phyloP scores from a whole-genome alignment of 2,888 invertebrate genomes.

The Julus scandinavius region DNA sequence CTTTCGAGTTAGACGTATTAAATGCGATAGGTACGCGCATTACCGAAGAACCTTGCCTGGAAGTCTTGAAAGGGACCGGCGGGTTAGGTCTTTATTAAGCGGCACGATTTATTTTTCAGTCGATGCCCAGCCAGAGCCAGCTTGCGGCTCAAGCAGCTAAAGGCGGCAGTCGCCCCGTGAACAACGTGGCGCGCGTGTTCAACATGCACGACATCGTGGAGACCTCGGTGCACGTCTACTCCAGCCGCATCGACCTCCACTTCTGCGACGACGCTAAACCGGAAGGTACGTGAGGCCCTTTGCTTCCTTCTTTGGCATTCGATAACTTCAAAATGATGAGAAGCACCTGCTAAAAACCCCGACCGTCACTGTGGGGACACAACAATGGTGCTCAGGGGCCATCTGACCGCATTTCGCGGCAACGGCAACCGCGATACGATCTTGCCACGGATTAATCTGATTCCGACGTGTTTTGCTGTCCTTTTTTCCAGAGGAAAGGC shows the following conservation, averaged over 20 bases:
- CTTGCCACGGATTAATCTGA: too few relatives aligned
- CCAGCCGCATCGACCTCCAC: slow-evolving; percentile 93
- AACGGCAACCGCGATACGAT: too few relatives aligned
- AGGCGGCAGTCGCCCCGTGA: neutral
- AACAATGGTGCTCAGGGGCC: slow-evolving; percentile 55
- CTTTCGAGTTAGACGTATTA: too few relatives aligned
- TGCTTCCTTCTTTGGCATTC: neutral
- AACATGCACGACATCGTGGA: slow-evolving; percentile 92
- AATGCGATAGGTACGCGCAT: too few relatives aligned
- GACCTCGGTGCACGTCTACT: slow-evolving; percentile 96
- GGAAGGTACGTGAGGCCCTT: slow-evolving; percentile 63
- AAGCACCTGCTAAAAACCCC: slow-evolving; percentile 61
- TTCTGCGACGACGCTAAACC: slow-evolving; percentile 87
- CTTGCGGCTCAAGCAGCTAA: slow-evolving; percentile 47
- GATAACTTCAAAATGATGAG: slow-evolving; percentile 48
- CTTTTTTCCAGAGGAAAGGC: slow-evolving; percentile 76
- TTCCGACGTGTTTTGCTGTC: too few relatives aligned
- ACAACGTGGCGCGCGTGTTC: slow-evolving; percentile 73
- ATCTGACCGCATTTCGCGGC: slow-evolving; percentile 29
- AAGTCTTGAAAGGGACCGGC: too few relatives aligned
- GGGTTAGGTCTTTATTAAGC: too few relatives aligned
- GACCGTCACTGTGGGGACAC: slow-evolving; percentile 45
- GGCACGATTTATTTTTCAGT: neutral
- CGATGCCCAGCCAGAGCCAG: slow-evolving; percentile 43
- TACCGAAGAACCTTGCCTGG: too few relatives aligned